A percentile compares a stretch with the other conserved stretches of the same genome.
Evolutionary conservation across 2,113 vertebrate species (phyloP).

Genomic region (mouse (Mus musculus)): GRCm39 chr9:7367501-7368000

Average conservation of each 20-base stretch:
- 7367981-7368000: background rate
- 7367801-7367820: background rate
- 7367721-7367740: background rate
- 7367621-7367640: background rate
- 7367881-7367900: background rate
- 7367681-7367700: background rate
- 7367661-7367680: background rate
- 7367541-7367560: slow-evolving; percentile 3
- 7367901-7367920: background rate
- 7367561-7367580: background rate
- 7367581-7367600: background rate
- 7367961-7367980: background rate
- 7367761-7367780: background rate
- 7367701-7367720: slow-evolving; percentile 53
- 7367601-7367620: background rate
- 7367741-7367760: background rate
- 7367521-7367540: background rate
- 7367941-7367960: too few species aligned
- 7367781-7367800: background rate
- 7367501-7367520: background rate
- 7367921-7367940: background rate
- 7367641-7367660: background rate
- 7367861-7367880: fast-evolving
- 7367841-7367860: background rate
- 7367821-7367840: background rate